phyloP scores from a whole-genome alignment of 2,113 vertebrate genomes.

The Stegastes partitus region DNA sequence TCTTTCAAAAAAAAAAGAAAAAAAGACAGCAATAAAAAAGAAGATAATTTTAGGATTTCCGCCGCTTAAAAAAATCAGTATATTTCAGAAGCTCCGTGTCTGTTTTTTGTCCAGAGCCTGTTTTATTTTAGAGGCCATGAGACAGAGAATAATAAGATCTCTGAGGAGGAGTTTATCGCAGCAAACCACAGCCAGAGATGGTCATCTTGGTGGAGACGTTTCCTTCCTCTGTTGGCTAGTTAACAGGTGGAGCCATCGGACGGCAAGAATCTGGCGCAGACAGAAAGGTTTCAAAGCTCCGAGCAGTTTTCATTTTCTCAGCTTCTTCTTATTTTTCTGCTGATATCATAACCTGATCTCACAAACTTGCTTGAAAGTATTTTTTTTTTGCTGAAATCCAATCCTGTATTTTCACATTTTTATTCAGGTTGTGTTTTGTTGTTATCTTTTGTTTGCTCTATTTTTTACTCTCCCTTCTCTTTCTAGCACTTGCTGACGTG shows the following conservation, averaged over 20 bases:
- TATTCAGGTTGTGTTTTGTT: constrained; percentile 14
- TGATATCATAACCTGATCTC: constrained; percentile 1
- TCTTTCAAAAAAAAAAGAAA: not conserved
- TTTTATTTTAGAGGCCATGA: not conserved
- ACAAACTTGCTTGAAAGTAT: not conserved
- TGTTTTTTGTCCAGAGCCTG: not conserved
- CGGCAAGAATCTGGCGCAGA: not conserved
- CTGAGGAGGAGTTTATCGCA: constrained; percentile 37
- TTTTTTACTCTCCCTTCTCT: constrained; percentile 22
- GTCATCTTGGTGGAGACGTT: constrained; percentile 77
- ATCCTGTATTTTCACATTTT: constrained; percentile 5
- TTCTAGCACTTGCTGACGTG: not conserved
- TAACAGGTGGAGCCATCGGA: constrained; percentile 49
- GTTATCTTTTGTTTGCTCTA: constrained; percentile 11
- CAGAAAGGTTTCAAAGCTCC: constrained; percentile 1
- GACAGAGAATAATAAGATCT: not conserved
- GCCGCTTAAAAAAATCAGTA: not conserved
- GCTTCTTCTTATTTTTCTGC: not conserved
- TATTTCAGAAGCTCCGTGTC: not conserved
- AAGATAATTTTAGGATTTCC: not conserved
- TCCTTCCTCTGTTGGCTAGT: constrained; percentile 68
- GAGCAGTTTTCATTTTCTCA: not conserved
- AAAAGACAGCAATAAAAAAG: not conserved
- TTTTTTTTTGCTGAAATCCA: not conserved
- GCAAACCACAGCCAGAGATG: constrained; percentile 58